phyloP scores from a whole-genome alignment of 92 coral and sea anemone species.

The Pocillopora meandrina region DNA sequence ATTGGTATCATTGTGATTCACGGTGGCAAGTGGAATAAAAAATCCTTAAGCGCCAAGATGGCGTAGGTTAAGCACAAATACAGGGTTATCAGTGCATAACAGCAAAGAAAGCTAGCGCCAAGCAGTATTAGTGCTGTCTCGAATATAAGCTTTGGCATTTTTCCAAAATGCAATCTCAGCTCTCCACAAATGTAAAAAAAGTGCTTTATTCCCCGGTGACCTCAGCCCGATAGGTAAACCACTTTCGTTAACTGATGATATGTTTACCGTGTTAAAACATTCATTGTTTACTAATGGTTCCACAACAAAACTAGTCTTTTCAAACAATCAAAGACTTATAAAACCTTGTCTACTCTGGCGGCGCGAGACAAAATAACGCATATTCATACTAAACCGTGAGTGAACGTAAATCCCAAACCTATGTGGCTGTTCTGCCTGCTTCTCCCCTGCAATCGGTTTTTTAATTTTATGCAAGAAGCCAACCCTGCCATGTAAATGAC shows the following conservation, averaged over 20 bases:
- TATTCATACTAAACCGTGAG: neutral
- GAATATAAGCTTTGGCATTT: conserved; percentile 31
- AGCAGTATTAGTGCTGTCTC: conserved; percentile 21
- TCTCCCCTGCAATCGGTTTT: neutral
- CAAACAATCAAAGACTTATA: conserved; percentile 51
- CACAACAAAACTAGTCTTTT: conserved; percentile 58
- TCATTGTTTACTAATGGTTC: conserved; percentile 63
- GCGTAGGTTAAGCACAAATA: conserved; percentile 32
- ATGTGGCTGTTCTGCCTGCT: neutral
- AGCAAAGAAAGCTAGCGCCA: conserved; percentile 39
- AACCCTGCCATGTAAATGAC: neutral
- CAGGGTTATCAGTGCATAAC: conserved; percentile 32
- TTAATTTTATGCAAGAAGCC: neutral
- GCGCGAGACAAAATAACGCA: conserved; percentile 10
- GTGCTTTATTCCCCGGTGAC: conserved; percentile 2
- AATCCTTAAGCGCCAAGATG: conserved; percentile 30
- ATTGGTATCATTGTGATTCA: conserved; percentile 12
- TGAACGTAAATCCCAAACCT: neutral
- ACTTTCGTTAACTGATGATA: conserved; percentile 16
- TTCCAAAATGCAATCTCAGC: conserved; percentile 13
- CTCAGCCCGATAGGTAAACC: neutral
- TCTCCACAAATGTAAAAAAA: neutral
- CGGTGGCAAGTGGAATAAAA: conserved; percentile 32
- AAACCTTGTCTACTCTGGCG: conserved; percentile 53
- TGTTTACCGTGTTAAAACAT: conserved; percentile 61